Evolutionary conservation across 2,888 invertebrate genomes (phyloP).

Genomic region (Artemia sinica): DNA sequence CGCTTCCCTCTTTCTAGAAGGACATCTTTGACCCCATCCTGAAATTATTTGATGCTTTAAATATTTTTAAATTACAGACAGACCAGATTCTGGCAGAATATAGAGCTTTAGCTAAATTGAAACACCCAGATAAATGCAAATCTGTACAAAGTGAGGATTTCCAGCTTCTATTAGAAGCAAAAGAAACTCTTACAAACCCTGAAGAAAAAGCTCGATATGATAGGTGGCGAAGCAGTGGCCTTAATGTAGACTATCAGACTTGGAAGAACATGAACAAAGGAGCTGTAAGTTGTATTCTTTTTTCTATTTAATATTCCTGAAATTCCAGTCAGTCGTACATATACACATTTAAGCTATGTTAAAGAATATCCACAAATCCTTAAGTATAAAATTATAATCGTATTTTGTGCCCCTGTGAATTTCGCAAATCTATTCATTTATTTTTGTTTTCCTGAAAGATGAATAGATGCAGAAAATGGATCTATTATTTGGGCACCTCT

Average conservation of each 20-base stretch:
- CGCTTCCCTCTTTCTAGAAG: no score
- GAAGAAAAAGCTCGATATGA: neutral
- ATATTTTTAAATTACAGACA: neutral
- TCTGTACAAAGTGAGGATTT: neutral
- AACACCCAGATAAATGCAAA: neutral
- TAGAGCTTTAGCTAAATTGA: neutral
- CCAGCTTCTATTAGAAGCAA: neutral
- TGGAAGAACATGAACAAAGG: conserved; percentile 9
- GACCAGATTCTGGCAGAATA: conserved; percentile 12
- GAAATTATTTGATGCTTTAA: no score
- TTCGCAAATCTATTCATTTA: no score
- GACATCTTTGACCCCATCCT: no score
- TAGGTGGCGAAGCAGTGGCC: neutral
- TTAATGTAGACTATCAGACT: neutral
- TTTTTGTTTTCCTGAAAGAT: no score
- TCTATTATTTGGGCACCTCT: no score
- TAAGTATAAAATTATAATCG: no score
- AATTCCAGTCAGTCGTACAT: no score
- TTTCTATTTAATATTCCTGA: neutral
- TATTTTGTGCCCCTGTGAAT: no score
- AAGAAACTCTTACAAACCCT: conserved; percentile 7
- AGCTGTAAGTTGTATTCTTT: neutral
- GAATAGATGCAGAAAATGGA: no score
- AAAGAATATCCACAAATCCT: no score
- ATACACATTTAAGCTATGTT: no score